These are phyloP conservation scores for Philhelius pedissequus DNA, from an alignment of 2,888 invertebrate genomes.

Conservation along the genomic window DNA sequence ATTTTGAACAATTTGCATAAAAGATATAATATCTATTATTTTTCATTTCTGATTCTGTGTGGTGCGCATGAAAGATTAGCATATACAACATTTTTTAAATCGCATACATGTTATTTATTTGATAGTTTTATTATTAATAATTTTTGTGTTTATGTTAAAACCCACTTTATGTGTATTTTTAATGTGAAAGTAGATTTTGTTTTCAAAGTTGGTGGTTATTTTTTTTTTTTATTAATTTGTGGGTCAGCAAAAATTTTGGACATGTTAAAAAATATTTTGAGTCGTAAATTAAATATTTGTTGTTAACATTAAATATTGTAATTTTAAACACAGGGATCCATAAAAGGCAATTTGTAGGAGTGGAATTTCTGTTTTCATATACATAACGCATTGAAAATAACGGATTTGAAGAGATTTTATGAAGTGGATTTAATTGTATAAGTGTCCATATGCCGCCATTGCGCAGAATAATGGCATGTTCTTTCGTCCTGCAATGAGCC, in stretches of 20 bases:
- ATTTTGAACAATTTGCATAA: not conserved
- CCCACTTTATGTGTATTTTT: not conserved
- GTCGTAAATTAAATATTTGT: not conserved
- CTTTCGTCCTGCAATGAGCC: not conserved
- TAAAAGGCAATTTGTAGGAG: not conserved
- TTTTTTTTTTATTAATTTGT: not conserved
- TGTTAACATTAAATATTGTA: not conserved
- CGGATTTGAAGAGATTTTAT: not conserved
- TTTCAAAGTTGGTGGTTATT: not conserved
- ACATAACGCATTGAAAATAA: not conserved
- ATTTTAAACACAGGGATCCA: not conserved
- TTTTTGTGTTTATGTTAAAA: slow-evolving; percentile 16
- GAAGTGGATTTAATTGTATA: not conserved
- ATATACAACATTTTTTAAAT: slow-evolving; percentile 24
- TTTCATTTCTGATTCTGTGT: not conserved
- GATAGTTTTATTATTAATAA: slow-evolving; percentile 34
- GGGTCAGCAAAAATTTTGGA: not conserved
- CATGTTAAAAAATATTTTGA: not conserved
- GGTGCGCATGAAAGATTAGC: slow-evolving; percentile 8
- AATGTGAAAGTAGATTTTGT: not conserved
- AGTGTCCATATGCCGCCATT: not conserved
- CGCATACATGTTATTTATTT: slow-evolving; percentile 27
- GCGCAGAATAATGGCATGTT: not conserved
- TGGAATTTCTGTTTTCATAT: not conserved
- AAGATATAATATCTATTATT: not conserved